phyloP scores from a whole-genome alignment of 1,140 invertebrate species.

The Dendroctonus valens region DNA sequence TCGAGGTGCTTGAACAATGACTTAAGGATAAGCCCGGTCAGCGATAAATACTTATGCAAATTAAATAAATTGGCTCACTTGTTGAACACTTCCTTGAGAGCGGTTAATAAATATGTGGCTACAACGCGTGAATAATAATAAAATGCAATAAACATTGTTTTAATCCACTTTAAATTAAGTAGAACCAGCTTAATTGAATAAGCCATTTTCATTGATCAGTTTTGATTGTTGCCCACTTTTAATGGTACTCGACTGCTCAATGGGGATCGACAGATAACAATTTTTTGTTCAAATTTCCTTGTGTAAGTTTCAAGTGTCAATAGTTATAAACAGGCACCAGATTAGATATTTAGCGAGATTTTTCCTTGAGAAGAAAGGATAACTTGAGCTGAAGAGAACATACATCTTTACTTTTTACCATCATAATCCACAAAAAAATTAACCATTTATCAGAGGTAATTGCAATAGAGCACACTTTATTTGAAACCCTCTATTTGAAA shows the following conservation, averaged over 20 bases:
- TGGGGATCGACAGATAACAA: not conserved
- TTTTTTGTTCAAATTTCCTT: no score
- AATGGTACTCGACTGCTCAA: not conserved
- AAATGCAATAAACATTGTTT: conserved; percentile 22
- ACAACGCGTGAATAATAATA: conserved; percentile 16
- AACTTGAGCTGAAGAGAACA: not conserved
- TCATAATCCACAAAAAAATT: no score
- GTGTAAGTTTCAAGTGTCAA: not conserved
- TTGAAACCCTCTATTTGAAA: no score
- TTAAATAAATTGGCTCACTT: conserved; percentile 18
- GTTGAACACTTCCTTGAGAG: conserved; percentile 11
- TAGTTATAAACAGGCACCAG: not conserved
- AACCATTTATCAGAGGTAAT: no score
- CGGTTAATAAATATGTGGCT: conserved; percentile 13
- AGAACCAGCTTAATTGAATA: conserved; percentile 10
- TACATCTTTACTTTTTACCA: no score
- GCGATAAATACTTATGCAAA: conserved; percentile 10
- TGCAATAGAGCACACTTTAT: no score
- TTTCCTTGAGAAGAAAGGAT: not conserved
- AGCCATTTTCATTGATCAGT: conserved; percentile 6
- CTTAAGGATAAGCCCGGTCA: conserved; percentile 3
- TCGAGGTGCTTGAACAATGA: conserved; percentile 4
- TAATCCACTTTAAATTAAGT: conserved; percentile 24
- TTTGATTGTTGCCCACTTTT: conserved; percentile 1
- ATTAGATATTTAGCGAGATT: not conserved